phyloP scores from a whole-genome alignment of 1,140 invertebrate genomes.

The Stegodyphus dumicola region DNA sequence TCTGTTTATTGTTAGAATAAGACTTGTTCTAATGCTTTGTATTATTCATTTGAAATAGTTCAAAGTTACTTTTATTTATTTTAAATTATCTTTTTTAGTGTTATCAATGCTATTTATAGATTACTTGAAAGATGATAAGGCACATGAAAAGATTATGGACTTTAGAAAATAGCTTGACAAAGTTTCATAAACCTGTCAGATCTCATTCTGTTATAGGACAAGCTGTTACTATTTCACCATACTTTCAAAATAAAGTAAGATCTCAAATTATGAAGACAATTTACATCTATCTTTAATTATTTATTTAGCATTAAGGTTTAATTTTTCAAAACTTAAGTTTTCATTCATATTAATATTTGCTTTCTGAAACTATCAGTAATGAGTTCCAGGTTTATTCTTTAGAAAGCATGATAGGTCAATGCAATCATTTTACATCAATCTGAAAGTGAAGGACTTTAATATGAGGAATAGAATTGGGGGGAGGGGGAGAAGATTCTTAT shows the following conservation, averaged over 20 bases:
- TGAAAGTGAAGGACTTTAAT: neutral
- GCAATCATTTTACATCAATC: neutral
- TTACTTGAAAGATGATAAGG: conserved; percentile 43
- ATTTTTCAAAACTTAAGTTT: neutral
- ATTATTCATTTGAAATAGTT: too few species aligned
- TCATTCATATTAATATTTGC: neutral
- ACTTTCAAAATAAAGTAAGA: conserved; percentile 47
- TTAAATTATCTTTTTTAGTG: neutral
- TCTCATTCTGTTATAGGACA: conserved; percentile 21
- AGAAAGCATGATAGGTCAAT: neutral
- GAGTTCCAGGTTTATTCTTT: neutral
- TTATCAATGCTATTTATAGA: conserved; percentile 25
- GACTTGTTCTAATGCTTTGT: too few species aligned
- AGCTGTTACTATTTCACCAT: conserved; percentile 24
- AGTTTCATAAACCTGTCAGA: conserved; percentile 30
- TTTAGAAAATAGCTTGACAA: conserved; percentile 38
- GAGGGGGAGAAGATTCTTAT: neutral
- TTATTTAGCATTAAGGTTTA: neutral
- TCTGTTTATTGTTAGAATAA: too few species aligned
- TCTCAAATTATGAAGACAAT: neutral
- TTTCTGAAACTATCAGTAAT: neutral
- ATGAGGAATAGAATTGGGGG: neutral
- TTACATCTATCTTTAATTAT: neutral
- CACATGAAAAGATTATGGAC: conserved; percentile 39
- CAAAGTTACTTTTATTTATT: too few species aligned